Base-by-base conservation (phyloP, 1,140 invertebrate species). In the Scylla paramamosain region DNA sequence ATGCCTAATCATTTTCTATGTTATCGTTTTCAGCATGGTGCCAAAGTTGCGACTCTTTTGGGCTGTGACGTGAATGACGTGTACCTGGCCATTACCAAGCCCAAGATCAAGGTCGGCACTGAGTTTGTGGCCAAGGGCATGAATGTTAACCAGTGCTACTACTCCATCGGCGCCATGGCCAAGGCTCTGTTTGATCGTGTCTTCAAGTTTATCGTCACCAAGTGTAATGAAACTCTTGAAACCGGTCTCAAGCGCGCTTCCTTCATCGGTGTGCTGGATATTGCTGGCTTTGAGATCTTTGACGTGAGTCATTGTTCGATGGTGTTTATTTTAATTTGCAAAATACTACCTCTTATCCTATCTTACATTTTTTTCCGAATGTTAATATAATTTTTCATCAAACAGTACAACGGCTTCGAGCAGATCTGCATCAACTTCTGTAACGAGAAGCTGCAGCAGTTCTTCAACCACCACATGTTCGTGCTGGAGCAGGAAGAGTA, bases 251-350 rank as follows among this genome's bases (percentile, higher is more conserved):
- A 97, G 96, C 96, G 97, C 94, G 97, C 97, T 96, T 97, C 97
- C 96, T 97, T 97, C 97, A 97, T 97, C 96, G 96, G 97, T 97
- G 97, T 98, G 95, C 96, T 98, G 96, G 97, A 98, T 97, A 98
- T 98, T 96, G 97, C 97, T 45, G 93, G 93, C 98, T 99, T 99
- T 97, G 99, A 99, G 98, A 99, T 99, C 97, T 99, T 99, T 98
- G 99, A 99, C 98, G 98, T 97, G 97, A 99, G 99, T 89, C 8
- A 48, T 89, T 89, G 20, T 29, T 45, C 28, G 28, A 32, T 32
- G 31, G 16, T 0, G 32, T 88, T 6, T 7, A 8, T 25, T 88
- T 88, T 88, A 20, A 2, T 31, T 32, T 25, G 12, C 16, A 12
- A 86, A 86, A 28, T 84, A 25, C 29, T 29, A 16, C 39, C 12